Conservation (phyloP, 2,113 vertebrate species). For the Nycticorax nycticorax region DNA sequence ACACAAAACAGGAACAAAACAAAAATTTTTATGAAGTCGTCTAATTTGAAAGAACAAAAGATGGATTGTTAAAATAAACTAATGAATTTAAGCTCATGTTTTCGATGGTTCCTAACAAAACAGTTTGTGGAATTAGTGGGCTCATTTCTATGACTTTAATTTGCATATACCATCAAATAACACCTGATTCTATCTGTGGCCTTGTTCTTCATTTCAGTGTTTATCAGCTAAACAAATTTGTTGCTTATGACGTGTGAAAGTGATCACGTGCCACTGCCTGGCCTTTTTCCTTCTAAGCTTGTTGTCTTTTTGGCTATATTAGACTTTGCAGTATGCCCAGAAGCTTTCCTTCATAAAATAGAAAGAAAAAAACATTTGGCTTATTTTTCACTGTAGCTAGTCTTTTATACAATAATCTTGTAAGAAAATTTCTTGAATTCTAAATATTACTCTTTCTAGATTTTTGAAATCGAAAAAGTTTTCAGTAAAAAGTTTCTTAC, state of each 20-base stretch:
- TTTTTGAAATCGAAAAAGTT: slow-evolving; percentile 99
- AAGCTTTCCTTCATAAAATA: slow-evolving; percentile 97
- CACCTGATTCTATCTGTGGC: slow-evolving; percentile 85
- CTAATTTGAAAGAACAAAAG: slow-evolving; percentile 74
- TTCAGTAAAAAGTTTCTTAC: slow-evolving; percentile 99
- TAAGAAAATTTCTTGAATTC: slow-evolving; percentile 99
- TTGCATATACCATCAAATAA: slow-evolving; percentile 72
- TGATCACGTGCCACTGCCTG: slow-evolving; percentile 84
- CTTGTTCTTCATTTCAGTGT: slow-evolving; percentile 95
- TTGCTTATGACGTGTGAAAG: slow-evolving; percentile 84
- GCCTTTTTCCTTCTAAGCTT: slow-evolving; percentile 84
- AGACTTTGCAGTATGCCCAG: slow-evolving; percentile 94
- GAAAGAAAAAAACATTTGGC: slow-evolving; percentile 97
- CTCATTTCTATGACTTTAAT: slow-evolving; percentile 73
- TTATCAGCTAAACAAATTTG: slow-evolving; percentile 84
- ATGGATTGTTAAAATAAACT: slow-evolving; percentile 55
- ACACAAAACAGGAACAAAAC: slow-evolving; percentile 65
- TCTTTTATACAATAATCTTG: slow-evolving; percentile 99
- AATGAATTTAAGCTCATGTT: slow-evolving; percentile 67
- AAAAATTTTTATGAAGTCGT: slow-evolving; percentile 41
- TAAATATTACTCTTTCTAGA: slow-evolving; percentile 99
- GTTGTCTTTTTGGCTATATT: slow-evolving; percentile 91
- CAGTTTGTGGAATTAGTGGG: slow-evolving; percentile 74
- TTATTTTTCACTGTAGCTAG: slow-evolving; percentile 99
- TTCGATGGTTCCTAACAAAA: slow-evolving; percentile 73